A percentile compares a stretch with the other conserved stretches of the same genome.
Conservation (phyloP, 2,113 vertebrate genomes). For the Rhinoderma darwinii region DNA sequence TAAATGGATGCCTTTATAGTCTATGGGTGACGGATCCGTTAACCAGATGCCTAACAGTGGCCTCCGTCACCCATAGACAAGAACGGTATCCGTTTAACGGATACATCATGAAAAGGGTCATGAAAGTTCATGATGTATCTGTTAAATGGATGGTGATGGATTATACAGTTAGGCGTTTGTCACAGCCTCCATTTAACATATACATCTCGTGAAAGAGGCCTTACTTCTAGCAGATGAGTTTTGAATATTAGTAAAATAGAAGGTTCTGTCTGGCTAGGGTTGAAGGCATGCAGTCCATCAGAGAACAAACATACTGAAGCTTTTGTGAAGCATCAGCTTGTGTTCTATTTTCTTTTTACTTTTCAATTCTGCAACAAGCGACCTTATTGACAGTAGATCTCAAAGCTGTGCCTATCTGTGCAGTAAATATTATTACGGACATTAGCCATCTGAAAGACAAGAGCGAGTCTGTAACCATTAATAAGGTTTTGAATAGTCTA, state of each 20-base stretch:
- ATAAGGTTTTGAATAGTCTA: constrained; percentile 13
- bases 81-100: no score
- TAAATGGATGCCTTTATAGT: no score
- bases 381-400: constrained; percentile 16
- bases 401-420: constrained; percentile 17
- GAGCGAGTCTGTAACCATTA: background rate
- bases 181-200: no score
- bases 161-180: no score
- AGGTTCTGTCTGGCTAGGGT: background rate
- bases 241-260: background rate
- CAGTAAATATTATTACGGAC: constrained; percentile 20
- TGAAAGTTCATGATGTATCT: no score
- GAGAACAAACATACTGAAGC: background rate
- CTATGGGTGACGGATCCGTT: no score
- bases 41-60: no score
- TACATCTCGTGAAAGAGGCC: no score
- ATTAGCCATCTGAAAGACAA: constrained; percentile 6
- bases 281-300: background rate
- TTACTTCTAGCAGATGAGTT: background rate
- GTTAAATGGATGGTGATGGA: no score
- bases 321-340: background rate
- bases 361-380: background rate
- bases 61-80: no score
- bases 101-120: no score
- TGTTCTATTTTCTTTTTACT: constrained; percentile 1